Evolutionary conservation across 2,797 vertebrate species (phyloP).

Genomic region (Sebastiscus albofasciatus): DNA sequence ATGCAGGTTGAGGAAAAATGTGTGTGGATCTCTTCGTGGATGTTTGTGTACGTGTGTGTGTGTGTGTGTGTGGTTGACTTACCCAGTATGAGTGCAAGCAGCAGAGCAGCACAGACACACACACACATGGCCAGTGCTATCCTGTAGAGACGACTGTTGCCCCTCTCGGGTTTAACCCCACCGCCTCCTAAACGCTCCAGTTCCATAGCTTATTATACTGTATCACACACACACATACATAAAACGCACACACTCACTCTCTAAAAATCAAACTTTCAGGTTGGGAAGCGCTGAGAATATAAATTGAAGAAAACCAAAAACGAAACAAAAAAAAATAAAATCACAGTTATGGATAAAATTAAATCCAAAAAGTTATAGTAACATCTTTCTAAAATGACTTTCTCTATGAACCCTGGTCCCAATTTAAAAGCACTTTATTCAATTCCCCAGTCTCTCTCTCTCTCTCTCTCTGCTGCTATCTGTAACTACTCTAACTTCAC

Average conservation of each 20-base stretch:
- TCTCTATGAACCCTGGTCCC: background rate
- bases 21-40: background rate
- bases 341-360: background rate
- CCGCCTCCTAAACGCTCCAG: slow-evolving; percentile 73
- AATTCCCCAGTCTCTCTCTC: slow-evolving; percentile 3
- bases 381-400: background rate
- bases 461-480: slow-evolving; percentile 32
- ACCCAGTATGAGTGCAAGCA: slow-evolving; percentile 83
- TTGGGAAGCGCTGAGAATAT: background rate
- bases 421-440: background rate
- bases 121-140: slow-evolving; percentile 85
- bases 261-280: background rate
- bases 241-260: background rate
- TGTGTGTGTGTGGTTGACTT: slow-evolving; percentile 62
- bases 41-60: slow-evolving; percentile 20
- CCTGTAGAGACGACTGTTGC: slow-evolving; percentile 78
- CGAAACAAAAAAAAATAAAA: background rate
- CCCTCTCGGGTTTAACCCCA: slow-evolving; percentile 70
- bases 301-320: background rate
- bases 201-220: slow-evolving; percentile 69
- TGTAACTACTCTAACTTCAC: slow-evolving; percentile 59
- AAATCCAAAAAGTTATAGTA: background rate
- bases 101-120: slow-evolving; percentile 77
- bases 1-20: slow-evolving; percentile 27
- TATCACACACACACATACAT: slow-evolving; percentile 15